Conservation (phyloP, 2,113 vertebrate genomes). For the Rhombomys opimus region DNA sequence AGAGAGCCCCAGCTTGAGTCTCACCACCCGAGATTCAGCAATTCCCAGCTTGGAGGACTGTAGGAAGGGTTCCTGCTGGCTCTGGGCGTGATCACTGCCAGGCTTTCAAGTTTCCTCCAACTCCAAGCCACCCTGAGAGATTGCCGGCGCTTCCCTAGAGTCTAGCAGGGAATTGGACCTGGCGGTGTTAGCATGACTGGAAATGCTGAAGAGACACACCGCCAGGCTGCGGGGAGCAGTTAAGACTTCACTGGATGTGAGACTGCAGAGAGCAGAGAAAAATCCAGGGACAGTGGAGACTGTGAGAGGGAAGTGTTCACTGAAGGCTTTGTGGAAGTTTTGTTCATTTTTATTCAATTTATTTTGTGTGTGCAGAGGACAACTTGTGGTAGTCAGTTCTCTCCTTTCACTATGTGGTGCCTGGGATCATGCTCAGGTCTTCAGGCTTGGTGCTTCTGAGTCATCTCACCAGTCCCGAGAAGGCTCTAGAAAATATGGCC, state of each 20-base stretch:
- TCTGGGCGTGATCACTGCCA: not conserved
- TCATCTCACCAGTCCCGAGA: not conserved
- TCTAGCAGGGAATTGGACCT: slow-evolving; percentile 16
- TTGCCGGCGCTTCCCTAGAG: not conserved
- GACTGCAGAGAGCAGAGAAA: slow-evolving; percentile 1
- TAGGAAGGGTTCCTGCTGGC: slow-evolving; percentile 26
- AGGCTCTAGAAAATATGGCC: not conserved
- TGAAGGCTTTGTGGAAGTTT: not conserved
- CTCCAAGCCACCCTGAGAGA: not conserved
- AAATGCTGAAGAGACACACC: not conserved
- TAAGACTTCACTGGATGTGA: not conserved
- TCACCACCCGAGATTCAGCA: not conserved
- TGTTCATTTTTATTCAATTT: not conserved
- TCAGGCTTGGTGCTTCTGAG: not conserved
- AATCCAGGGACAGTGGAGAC: not conserved
- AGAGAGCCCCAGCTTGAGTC: slow-evolving; percentile 6
- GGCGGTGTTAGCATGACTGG: not conserved
- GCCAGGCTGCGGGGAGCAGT: not conserved
- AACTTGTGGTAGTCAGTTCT: not conserved
- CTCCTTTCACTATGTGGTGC: not conserved
- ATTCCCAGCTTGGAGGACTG: not conserved
- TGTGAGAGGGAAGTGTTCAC: not conserved
- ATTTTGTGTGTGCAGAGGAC: not conserved
- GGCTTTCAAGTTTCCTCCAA: not conserved
- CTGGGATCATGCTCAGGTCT: not conserved